A percentile compares a stretch with the other conserved stretches of the same genome.
phyloP scores from a whole-genome alignment of 2,888 invertebrate species.

The Phengaris alcon region DNA sequence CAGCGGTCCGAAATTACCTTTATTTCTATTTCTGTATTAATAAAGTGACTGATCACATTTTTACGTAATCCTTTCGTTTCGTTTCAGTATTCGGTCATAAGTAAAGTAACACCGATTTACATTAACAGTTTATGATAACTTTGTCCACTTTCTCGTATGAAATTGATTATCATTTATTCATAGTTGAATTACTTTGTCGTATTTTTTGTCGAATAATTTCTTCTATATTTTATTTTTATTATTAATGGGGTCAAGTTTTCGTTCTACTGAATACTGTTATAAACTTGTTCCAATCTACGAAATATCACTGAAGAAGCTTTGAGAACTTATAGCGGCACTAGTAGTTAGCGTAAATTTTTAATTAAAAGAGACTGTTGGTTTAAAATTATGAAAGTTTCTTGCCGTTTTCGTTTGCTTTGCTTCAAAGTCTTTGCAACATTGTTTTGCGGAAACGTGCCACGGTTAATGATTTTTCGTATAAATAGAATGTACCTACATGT shows the following conservation, averaged over 20 bases:
- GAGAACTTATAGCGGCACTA: neutral
- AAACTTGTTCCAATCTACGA: constrained; percentile 16
- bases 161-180: too few relatives aligned
- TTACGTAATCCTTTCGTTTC: neutral
- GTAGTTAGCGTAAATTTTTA: constrained; percentile 8
- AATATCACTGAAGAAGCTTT: constrained; percentile 21
- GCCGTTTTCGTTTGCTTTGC: constrained; percentile 20
- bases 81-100: too few relatives aligned
- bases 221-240: neutral
- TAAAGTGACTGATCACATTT: neutral
- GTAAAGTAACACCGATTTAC: too few relatives aligned
- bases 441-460: constrained; percentile 1
- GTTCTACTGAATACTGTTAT: neutral
- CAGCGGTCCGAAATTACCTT: constrained; percentile 35
- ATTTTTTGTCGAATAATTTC: too few relatives aligned
- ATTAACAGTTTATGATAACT: too few relatives aligned
- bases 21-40: constrained; percentile 18
- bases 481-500: constrained; percentile 1
- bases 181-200: too few relatives aligned
- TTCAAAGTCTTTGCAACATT: neutral
- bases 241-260: neutral
- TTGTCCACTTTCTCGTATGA: too few relatives aligned
- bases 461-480: neutral
- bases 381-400: constrained; percentile 18
- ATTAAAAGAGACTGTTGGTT: constrained; percentile 21